These are phyloP conservation scores for Hymenopus coronatus DNA, from an alignment of 2,888 invertebrate genomes.

Conservation along the genomic window DNA sequence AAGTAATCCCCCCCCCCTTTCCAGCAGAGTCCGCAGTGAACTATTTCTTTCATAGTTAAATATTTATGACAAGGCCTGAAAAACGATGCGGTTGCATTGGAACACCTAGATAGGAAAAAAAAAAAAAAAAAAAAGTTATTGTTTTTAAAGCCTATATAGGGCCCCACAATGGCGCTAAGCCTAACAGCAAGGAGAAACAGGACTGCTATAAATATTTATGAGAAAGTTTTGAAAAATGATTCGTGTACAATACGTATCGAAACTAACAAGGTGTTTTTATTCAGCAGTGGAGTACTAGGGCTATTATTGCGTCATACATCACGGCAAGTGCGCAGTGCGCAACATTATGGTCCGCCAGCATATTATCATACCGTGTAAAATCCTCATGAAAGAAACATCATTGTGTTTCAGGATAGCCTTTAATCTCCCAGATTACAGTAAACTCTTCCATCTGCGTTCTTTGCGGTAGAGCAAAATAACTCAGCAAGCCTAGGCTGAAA, in stretches of 20 bases:
- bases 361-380: background rate
- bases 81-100: background rate
- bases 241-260: background rate
- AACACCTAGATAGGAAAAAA: background rate
- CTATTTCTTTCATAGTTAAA: background rate
- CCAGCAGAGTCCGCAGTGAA: background rate
- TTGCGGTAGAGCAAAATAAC: background rate
- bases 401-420: background rate
- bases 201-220: background rate
- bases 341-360: background rate
- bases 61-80: background rate
- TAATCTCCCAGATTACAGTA: background rate
- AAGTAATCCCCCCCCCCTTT: background rate
- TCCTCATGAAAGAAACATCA: background rate
- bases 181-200: background rate
- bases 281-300: background rate
- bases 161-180: background rate
- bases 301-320: background rate
- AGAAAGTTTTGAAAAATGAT: background rate
- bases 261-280: background rate
- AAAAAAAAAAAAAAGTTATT: background rate
- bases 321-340: background rate
- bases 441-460: background rate
- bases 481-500: too few species aligned
- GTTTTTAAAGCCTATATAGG: background rate